Base-by-base conservation (phyloP, 1,140 invertebrate genomes). In the Drosophila equinoxialis region DNA sequence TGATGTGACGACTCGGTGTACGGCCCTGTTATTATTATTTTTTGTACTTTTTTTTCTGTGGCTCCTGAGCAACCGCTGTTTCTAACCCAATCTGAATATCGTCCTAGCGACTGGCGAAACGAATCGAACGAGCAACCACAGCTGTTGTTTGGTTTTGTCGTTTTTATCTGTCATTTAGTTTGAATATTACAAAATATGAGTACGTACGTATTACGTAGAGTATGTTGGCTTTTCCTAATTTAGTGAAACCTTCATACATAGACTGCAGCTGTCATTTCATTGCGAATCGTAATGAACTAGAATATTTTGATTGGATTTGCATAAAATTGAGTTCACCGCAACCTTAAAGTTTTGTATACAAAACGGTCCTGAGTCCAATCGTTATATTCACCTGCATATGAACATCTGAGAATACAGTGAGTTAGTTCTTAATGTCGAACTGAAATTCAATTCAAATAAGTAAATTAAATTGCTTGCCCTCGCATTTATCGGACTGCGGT, bases 121-220 rank as follows among this genome's bases (percentile, higher is more conserved):
- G 73, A 87, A 87, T 89, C 58, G 41, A 67, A 80, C 62, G 66
- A 45, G 48, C 17, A 41, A 33, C 63, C 70, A 66, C 82, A 86
- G 72, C 76, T 86, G 82, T 67, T 67, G 66, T 74, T 39, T 33
- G 67, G 14, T 48, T 48, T 8, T 48, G 6, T 3, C 7, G 17
- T 51, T 51, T 8, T 69, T 77, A 17, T 23, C 45, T 4, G 45
- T 51, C 45, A 20, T 51, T 51, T 51, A 51, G 45, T 73, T 69
- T 71, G 63, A 57, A 79, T 85, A 85, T 85, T 85, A 70, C 68
- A 73, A 75, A 85, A 83, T 80, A 75, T 68, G 82, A 55, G 45
- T 17, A 45, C 64, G 64, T 77, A 66, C 71, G 70, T 23, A 20
- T 51, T 55, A 39, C 8, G 39, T 59, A 68, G 64, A 66, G 58